A percentile compares a stretch with the other conserved stretches of the same genome.
These are phyloP conservation scores for Ceraclea dissimilis DNA, from an alignment of 2,888 invertebrate genomes.

Conservation along the genomic window DNA sequence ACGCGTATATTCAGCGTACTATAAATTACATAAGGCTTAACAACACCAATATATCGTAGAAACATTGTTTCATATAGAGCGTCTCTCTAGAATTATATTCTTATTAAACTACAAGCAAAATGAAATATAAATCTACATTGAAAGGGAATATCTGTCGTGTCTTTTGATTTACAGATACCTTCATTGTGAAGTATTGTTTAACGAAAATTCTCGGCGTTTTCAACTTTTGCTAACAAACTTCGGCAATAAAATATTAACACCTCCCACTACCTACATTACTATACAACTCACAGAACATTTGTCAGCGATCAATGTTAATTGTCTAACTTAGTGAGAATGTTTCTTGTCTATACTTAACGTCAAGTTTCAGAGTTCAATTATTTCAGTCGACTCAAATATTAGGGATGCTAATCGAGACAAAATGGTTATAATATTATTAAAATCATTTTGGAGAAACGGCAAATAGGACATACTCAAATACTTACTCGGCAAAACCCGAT, in stretches of 20 bases:
- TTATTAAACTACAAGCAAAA: slow-evolving; percentile 5
- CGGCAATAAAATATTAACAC: not conserved
- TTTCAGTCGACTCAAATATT: too few relatives aligned
- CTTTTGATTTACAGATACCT: slow-evolving; percentile 13
- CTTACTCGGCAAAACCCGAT: too few relatives aligned
- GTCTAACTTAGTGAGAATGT: too few relatives aligned
- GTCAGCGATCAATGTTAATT: too few relatives aligned
- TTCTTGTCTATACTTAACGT: too few relatives aligned
- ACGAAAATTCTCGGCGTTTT: not conserved
- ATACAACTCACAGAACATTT: too few relatives aligned
- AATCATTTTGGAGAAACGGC: too few relatives aligned
- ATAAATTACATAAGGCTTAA: slow-evolving; percentile 6
- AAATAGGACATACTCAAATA: too few relatives aligned
- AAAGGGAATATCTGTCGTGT: slow-evolving; percentile 13
- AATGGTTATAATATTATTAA: too few relatives aligned
- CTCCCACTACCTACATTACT: too few relatives aligned
- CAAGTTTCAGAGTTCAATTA: too few relatives aligned
- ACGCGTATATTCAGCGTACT: not conserved
- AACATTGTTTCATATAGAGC: slow-evolving; percentile 15
- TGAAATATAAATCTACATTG: slow-evolving; percentile 14
- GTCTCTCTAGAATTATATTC: slow-evolving; percentile 10
- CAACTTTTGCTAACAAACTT: not conserved
- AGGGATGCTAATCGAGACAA: too few relatives aligned
- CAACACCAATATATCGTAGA: slow-evolving; percentile 13
- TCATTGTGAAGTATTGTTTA: not conserved